phyloP scores from a whole-genome alignment of 2,888 invertebrate genomes.

The Eurytoma californica region DNA sequence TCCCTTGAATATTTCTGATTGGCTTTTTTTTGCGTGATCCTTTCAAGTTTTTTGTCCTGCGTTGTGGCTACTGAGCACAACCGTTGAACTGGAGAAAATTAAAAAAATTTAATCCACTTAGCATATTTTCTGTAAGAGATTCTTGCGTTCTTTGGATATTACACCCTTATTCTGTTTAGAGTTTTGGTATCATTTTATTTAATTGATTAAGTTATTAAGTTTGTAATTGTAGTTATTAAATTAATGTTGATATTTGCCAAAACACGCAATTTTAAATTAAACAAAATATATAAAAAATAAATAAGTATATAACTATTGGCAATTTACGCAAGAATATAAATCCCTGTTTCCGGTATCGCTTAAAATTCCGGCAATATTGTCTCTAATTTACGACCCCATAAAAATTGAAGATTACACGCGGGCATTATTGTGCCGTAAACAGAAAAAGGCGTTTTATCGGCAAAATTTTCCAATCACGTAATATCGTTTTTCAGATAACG shows the following conservation, averaged over 20 bases:
- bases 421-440: not conserved
- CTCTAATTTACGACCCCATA: not conserved
- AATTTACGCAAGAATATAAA: too few species aligned
- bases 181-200: too few species aligned
- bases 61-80: constrained; percentile 39
- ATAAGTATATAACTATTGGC: too few species aligned
- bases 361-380: not conserved
- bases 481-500: constrained; percentile 27
- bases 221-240: not conserved
- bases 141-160: not conserved
- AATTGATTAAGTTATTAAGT: too few species aligned
- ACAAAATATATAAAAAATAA: too few species aligned
- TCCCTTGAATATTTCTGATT: constrained; percentile 17
- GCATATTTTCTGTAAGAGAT: constrained; percentile 58
- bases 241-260: constrained; percentile 11
- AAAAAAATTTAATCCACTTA: constrained; percentile 61
- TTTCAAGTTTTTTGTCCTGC: not conserved
- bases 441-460: constrained; percentile 9
- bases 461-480: constrained; percentile 18
- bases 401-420: not conserved
- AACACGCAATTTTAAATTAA: too few species aligned
- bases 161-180: too few species aligned
- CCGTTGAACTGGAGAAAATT: constrained; percentile 41
- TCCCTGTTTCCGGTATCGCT: too few species aligned
- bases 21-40: not conserved